Percentiles rank a stretch among this genome's conserved stretches.
These are phyloP conservation scores for Trogon melanurus DNA, from an alignment of 2,113 vertebrate species.

Conservation along the genomic window DNA sequence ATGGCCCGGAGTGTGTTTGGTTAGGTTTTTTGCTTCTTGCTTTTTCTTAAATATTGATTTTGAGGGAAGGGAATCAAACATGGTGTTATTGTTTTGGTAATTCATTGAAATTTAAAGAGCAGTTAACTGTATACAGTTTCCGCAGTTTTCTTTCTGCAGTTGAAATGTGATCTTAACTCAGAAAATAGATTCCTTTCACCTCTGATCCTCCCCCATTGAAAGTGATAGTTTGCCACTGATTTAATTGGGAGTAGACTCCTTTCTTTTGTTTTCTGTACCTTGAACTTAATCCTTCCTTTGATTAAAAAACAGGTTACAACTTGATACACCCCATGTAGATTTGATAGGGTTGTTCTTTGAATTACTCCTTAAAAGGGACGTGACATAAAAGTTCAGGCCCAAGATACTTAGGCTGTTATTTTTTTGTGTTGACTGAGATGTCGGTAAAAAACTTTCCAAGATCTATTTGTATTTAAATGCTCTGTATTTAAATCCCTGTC, in stretches of 20 bases:
- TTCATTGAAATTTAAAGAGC: constrained; percentile 33
- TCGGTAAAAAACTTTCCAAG: not conserved
- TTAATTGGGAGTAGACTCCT: constrained; percentile 16
- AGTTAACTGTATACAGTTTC: not conserved
- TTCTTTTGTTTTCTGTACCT: constrained; percentile 11
- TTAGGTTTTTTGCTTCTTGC: not conserved
- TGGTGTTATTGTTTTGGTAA: not conserved
- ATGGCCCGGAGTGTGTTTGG: not conserved
- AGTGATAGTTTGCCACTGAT: constrained; percentile 8
- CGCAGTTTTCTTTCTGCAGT: not conserved
- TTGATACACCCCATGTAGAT: not conserved
- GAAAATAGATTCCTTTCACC: constrained; percentile 40
- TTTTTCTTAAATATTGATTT: constrained; percentile 19
- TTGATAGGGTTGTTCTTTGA: not conserved
- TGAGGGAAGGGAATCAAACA: not conserved
- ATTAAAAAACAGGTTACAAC: constrained; percentile 31
- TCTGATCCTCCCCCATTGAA: not conserved
- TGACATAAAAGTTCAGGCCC: not conserved
- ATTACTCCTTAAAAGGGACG: not conserved
- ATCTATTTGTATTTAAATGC: not conserved
- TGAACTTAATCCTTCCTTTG: not conserved
- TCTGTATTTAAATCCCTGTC: not conserved
- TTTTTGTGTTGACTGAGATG: not conserved
- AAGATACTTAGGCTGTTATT: not conserved
- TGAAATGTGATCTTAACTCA: constrained; percentile 22